Percentiles rank a stretch among this genome's conserved stretches.
These are phyloP conservation scores for Pachycephala philippinensis DNA, from an alignment of 2,113 vertebrate genomes.

Conservation along the genomic window DNA sequence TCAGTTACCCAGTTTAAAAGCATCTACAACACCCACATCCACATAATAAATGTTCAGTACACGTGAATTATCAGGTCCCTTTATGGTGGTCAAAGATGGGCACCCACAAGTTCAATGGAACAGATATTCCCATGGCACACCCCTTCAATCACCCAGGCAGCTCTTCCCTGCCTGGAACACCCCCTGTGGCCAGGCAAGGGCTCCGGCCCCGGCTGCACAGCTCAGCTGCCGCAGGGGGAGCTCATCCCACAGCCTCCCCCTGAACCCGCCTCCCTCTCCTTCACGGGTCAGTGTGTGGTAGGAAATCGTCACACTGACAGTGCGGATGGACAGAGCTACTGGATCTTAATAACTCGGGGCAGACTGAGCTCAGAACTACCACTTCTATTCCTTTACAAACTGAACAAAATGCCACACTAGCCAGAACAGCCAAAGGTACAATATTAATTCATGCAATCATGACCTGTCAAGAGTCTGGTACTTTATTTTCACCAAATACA, in stretches of 20 bases:
- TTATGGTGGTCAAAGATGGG: background rate
- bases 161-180: background rate
- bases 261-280: fast-evolving
- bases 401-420: background rate
- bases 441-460: background rate
- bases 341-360: background rate
- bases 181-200: fast-evolving
- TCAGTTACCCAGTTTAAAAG: background rate
- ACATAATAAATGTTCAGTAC: background rate
- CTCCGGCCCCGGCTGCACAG: fast-evolving
- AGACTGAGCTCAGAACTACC: background rate
- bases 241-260: background rate
- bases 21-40: background rate
- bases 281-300: background rate
- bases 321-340: background rate
- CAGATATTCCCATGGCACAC: background rate
- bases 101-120: background rate
- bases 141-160: background rate
- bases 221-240: background rate
- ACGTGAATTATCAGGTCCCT: background rate
- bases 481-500: fast-evolving
- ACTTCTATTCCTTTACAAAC: background rate
- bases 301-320: background rate
- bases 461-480: background rate
- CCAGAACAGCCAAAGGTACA: background rate